phyloP scores from a whole-genome alignment of 2,888 invertebrate species.

The Thereva nobilitata region DNA sequence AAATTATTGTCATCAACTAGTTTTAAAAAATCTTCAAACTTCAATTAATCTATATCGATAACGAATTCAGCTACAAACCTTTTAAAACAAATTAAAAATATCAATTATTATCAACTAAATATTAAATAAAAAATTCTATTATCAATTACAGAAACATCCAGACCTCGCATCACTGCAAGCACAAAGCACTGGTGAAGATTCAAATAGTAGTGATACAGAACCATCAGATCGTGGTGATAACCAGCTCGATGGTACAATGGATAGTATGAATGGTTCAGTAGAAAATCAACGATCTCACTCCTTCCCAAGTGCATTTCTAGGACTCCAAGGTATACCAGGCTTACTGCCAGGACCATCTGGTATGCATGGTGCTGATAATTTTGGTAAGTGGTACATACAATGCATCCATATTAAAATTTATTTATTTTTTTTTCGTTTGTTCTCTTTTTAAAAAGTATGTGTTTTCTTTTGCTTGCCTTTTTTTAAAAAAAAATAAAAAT shows the following conservation, averaged over 20 bases:
- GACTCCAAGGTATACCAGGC: slow-evolving; percentile 78
- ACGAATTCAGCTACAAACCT: too few species aligned
- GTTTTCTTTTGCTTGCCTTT: slow-evolving; percentile 14
- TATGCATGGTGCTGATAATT: slow-evolving; percentile 78
- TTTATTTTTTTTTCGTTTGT: slow-evolving; percentile 17
- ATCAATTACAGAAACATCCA: slow-evolving; percentile 57
- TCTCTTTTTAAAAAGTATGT: slow-evolving; percentile 17
- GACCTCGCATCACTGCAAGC: slow-evolving; percentile 64
- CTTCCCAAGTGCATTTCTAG: slow-evolving; percentile 78
- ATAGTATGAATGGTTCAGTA: slow-evolving; percentile 67
- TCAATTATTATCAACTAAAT: neutral
- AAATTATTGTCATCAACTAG: too few species aligned
- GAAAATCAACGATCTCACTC: slow-evolving; percentile 71
- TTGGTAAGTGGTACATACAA: slow-evolving; percentile 66
- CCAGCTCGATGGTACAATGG: slow-evolving; percentile 66
- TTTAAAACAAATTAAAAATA: neutral
- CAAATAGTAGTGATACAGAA: slow-evolving; percentile 81
- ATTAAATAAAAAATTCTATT: neutral
- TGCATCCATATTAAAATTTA: neutral
- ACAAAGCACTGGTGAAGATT: slow-evolving; percentile 80
- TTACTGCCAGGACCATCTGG: slow-evolving; percentile 86
- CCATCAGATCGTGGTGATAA: slow-evolving; percentile 69
- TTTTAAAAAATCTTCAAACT: too few species aligned
- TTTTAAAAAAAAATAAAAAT: too few species aligned
- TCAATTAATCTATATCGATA: too few species aligned